These are phyloP conservation scores for Gymnocheta viridis DNA, from an alignment of 2,888 invertebrate genomes.

Conservation along the genomic window DNA sequence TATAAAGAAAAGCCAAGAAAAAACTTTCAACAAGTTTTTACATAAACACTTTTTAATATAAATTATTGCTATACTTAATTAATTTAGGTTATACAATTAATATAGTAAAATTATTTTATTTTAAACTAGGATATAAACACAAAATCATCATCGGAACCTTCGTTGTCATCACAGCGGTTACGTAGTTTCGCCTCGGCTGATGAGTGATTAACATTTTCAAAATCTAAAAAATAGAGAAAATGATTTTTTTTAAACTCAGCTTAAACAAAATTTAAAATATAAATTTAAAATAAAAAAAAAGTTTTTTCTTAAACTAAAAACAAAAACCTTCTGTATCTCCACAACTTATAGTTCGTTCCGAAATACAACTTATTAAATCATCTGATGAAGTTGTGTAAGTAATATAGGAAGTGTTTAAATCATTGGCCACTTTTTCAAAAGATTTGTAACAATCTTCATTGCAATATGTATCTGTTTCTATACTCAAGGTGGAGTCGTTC, in stretches of 20 bases:
- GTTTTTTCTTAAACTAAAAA: slow-evolving; percentile 56
- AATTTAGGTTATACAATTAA: slow-evolving; percentile 44
- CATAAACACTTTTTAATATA: slow-evolving; percentile 40
- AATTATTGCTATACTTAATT: slow-evolving; percentile 31
- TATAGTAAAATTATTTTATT: slow-evolving; percentile 30
- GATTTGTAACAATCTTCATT: slow-evolving; percentile 57
- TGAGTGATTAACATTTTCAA: slow-evolving; percentile 75
- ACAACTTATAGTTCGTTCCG: slow-evolving; percentile 69
- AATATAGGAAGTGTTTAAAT: slow-evolving; percentile 60
- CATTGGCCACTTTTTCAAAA: slow-evolving; percentile 63
- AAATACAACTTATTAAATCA: slow-evolving; percentile 63
- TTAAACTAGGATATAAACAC: slow-evolving; percentile 87
- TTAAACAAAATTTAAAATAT: neutral
- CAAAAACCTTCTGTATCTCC: slow-evolving; percentile 73
- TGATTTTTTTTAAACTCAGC: neutral
- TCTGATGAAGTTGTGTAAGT: slow-evolving; percentile 55
- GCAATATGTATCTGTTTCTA: slow-evolving; percentile 48
- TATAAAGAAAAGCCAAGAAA: neutral
- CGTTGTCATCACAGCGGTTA: slow-evolving; percentile 83
- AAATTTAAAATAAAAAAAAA: neutral
- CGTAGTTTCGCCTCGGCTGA: slow-evolving; percentile 64
- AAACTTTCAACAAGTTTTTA: slow-evolving; percentile 22
- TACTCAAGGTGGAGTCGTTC: slow-evolving; percentile 72
- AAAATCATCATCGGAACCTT: slow-evolving; percentile 91
- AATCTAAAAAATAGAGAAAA: slow-evolving; percentile 70